phyloP scores from a whole-genome alignment of 2,797 vertebrate genomes.

The Sandelia bainsii region DNA sequence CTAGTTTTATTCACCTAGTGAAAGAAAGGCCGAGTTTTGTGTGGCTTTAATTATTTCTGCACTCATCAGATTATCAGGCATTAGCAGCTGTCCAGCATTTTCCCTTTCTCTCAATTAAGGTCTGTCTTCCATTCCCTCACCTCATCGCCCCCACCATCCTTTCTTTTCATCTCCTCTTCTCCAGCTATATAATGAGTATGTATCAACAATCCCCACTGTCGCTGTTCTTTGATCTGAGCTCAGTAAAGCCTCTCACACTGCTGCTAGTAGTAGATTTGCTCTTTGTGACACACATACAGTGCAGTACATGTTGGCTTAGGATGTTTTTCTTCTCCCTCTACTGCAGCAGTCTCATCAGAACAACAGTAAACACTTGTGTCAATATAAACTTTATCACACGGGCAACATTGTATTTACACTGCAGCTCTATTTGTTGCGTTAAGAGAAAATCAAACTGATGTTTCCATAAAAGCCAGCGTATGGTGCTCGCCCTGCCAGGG shows the following conservation, averaged over 20 bases:
- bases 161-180: constrained; percentile 20
- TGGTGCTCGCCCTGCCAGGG: constrained; percentile 8
- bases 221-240: constrained; percentile 53
- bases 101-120: not conserved
- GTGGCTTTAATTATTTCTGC: not conserved
- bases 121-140: not conserved
- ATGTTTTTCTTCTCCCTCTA: not conserved
- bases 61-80: not conserved
- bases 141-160: not conserved
- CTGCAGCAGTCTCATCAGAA: constrained; percentile 13
- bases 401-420: not conserved
- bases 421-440: not conserved
- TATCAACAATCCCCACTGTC: constrained; percentile 24
- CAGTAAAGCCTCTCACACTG: constrained; percentile 25
- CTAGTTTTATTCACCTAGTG: too few species aligned
- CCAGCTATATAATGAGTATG: constrained; percentile 24
- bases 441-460: not conserved
- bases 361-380: constrained; percentile 34
- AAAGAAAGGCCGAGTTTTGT: too few species aligned
- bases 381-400: constrained; percentile 4
- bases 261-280: constrained; percentile 21
- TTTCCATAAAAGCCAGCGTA: constrained; percentile 17
- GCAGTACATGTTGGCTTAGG: not conserved
- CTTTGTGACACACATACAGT: constrained; percentile 4
- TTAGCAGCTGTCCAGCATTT: not conserved